Conservation (phyloP, 1,140 invertebrate genomes). For the Lepidotrigona ventralis region DNA sequence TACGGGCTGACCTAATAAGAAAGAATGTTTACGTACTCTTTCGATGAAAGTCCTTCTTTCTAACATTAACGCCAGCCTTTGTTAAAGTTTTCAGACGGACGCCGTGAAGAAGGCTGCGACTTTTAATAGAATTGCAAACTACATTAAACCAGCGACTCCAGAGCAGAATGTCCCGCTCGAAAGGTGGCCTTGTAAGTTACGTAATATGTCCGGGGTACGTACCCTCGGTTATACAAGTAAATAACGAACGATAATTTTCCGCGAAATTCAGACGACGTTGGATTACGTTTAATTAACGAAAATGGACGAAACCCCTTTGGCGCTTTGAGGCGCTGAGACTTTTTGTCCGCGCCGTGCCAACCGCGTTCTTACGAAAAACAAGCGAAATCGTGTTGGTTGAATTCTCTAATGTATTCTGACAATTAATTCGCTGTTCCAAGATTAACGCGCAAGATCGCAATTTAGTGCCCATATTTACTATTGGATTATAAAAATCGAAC, state of each 20-base stretch:
- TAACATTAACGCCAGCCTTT: slow-evolving; percentile 9
- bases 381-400: not conserved
- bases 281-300: not conserved
- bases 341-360: not conserved
- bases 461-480: not conserved
- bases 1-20: slow-evolving; percentile 6
- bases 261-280: not conserved
- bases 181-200: not conserved
- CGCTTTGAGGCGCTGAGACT: not conserved
- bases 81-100: slow-evolving; percentile 5
- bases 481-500: not conserved
- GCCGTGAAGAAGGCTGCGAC: not conserved
- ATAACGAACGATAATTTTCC: not conserved
- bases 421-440: not conserved
- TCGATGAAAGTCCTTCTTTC: not conserved
- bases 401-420: not conserved
- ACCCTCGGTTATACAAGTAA: not conserved
- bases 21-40: slow-evolving; percentile 23
- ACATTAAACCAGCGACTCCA: not conserved
- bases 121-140: slow-evolving; percentile 30
- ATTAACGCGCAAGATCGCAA: not conserved
- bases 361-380: not conserved
- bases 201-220: not conserved
- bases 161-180: not conserved
- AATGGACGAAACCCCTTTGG: not conserved